Percentiles rank a stretch among this genome's conserved stretches.
Evolutionary conservation across 2,797 vertebrate species (phyloP).

Genomic region (Falco rusticolus): DNA sequence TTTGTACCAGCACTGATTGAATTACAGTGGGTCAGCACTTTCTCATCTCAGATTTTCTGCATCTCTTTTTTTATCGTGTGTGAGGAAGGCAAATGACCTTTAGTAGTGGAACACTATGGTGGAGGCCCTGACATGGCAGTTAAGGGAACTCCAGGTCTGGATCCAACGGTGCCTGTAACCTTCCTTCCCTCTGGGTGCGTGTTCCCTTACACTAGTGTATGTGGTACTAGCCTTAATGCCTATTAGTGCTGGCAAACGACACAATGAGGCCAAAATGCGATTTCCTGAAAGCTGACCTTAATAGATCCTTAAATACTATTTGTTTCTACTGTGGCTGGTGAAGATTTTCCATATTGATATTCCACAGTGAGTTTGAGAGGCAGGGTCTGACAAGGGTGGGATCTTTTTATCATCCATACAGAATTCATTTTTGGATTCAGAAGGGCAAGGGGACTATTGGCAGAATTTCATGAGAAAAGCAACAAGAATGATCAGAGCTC

Average conservation of each 20-base stretch:
- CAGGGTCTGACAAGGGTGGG: not conserved
- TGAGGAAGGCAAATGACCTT: not conserved
- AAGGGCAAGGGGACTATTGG: not conserved
- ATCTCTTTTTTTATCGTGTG: not conserved
- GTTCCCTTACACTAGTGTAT: not conserved
- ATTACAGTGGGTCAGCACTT: conserved; percentile 9
- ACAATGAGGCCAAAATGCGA: not conserved
- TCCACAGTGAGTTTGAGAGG: not conserved
- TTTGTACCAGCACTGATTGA: not conserved
- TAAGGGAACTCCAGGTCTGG: not conserved
- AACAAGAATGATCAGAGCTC: not conserved
- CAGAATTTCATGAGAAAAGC: not conserved
- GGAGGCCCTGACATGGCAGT: not conserved
- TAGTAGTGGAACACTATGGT: not conserved
- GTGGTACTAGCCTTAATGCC: not conserved
- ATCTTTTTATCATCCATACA: not conserved
- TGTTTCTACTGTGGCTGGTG: not conserved
- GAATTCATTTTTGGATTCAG: not conserved
- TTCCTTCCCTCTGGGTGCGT: not conserved
- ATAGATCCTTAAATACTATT: conserved; percentile 7
- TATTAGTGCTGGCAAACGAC: conserved; percentile 19
- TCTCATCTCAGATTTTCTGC: not conserved
- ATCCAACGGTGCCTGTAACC: not conserved
- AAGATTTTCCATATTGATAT: not conserved
- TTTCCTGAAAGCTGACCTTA: conserved; percentile 41